Base-by-base conservation (phyloP, 2,888 invertebrate genomes). In the Sesia bembeciformis region DNA sequence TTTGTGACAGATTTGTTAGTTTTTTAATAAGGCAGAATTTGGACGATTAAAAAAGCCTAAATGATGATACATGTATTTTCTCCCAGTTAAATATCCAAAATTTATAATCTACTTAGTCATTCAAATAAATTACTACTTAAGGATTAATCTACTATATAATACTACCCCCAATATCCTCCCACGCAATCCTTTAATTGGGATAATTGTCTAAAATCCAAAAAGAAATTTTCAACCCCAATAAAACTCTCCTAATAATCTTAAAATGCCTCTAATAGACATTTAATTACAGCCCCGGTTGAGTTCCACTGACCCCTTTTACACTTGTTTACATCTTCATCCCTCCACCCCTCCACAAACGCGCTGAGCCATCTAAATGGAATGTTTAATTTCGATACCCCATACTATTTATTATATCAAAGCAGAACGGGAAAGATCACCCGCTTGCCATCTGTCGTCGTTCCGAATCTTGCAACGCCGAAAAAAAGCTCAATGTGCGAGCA, bases 241-340 rank as follows among this genome's bases (percentile, higher is more conserved):
- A 76, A 82, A 81, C 76, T 66, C 70, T 69, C 75, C 80, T 83
- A 86, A 87, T 84, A 78, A 79, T 76, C 78, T 71, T 69, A 82
- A 86, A 88, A 84, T 76, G 76, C 64, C 70, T 74, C 84, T 88
- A 89, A 88, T 89, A 86, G 81, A 81, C 80, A 86, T 87, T 88
- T 88, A 88, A 89, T 88, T 86, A 86, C 76, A 80, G 71, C 69
- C 72, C 63, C 68, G 71, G 69, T 61, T 69, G 78, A 76, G 84
- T 79, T 80, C 84, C 83, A 84, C 82, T 88, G 88, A 88, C 88
- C 89, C 88, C 86, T 87, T 86, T 88, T 87, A 86, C 89, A 88
- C 88, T 86, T 89, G 88, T 87, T 89, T 88, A 89, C 88, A 82
- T 87, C 88, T 89, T 81, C 81, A 89, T 89, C 85, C 86, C 84